Base-by-base conservation (phyloP, 30 jellyfish, hydroid and myxozoan species). In the Hydractinia symbiolongicarpus region DNA sequence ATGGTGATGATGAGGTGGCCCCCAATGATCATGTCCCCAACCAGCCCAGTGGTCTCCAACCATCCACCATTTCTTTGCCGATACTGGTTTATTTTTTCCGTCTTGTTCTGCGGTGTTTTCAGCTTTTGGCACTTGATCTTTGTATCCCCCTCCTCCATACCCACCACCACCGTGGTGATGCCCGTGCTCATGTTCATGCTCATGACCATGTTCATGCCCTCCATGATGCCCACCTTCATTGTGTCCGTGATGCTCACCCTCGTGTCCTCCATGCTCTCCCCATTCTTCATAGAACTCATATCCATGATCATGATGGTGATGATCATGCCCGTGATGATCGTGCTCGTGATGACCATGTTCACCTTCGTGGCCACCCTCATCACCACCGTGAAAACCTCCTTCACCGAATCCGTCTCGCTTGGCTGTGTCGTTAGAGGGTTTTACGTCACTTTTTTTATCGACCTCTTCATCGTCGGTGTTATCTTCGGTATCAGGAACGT, bases 11-110 rank as follows among this genome's bases (percentile, higher is more conserved):
- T 93, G 99, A 53, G 99, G 95, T 4, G 80, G 69, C 40, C 96
- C 99, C 99, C 99, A 93, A 50, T 88, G 96, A 73, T 84, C 95
- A 50, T 83, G 95, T 17, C 99, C 99, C 99, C 99, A 93, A 69
- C 96, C 94, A 8, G 89, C 99, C 86, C 89, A 89, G 51, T 93
- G 97, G 60, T 93, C 99, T 51, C 99, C 99, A 14, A 93, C 99
- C 86, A 88, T 80, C 99, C 99, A 93, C 99, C 99, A 93, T 76
- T 93, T 93, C 82, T 93, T 93, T 1, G 69, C 54, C 78, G 76
- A 55, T 40, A 40, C 88, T 14, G 71, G 76, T 62, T 62, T 66
- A 15, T 30, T 57, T 11, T 19, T 52, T 66, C 56, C 60, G 6
- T 80, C 78, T 15, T 67, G 64, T 50, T 20, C 44, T 19, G 82